phyloP scores from a whole-genome alignment of 2,113 vertebrate species.

The Galbula dea region DNA sequence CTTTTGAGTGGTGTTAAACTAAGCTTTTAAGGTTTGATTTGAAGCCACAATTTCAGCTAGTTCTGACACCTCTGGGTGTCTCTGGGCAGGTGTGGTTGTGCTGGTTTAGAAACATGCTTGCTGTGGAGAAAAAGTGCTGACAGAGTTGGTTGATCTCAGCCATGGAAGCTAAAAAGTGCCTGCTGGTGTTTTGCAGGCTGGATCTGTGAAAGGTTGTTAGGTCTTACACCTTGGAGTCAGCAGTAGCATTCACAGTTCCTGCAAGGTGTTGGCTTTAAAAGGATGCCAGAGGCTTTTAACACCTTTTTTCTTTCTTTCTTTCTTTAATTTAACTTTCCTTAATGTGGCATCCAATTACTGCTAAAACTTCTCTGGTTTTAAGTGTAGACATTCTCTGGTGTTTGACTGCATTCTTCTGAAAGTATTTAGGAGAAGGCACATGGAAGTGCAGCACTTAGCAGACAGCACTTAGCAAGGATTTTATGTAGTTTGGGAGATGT shows the following conservation, averaged over 20 bases:
- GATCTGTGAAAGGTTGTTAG: constrained; percentile 3
- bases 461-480: neutral
- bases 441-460: neutral
- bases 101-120: neutral
- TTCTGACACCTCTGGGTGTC: accelerated
- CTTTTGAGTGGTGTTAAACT: neutral
- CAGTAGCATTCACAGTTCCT: neutral
- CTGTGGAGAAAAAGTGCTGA: neutral
- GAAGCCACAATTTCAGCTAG: neutral
- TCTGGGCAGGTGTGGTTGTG: neutral
- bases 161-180: neutral
- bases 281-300: neutral
- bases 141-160: accelerated
- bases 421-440: neutral
- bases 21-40: neutral
- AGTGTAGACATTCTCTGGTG: neutral
- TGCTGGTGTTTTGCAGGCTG: neutral
- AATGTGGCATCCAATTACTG: neutral
- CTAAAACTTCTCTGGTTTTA: neutral
- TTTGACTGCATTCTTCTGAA: neutral
- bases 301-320: no score
- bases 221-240: constrained; percentile 13
- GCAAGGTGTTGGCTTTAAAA: neutral
- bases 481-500: neutral
- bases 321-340: neutral